Conservation (phyloP, 2,113 vertebrate species). For the Machaerirhynchus nigripectus region DNA sequence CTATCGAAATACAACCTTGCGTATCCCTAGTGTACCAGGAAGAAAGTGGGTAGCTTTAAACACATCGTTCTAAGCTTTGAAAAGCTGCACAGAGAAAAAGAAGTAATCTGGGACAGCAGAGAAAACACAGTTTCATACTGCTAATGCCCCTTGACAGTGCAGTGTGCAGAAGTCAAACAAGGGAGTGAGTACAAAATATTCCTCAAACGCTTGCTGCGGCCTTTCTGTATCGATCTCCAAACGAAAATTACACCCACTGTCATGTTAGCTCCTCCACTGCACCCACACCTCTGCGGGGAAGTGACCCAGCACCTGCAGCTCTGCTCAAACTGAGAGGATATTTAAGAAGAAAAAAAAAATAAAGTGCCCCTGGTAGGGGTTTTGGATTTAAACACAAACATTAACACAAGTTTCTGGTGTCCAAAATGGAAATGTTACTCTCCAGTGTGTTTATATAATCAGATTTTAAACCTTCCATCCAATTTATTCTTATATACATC, state of each 20-base stretch:
- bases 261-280: not conserved
- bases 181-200: not conserved
- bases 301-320: not conserved
- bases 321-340: not conserved
- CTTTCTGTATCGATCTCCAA: not conserved
- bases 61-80: not conserved
- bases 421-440: not conserved
- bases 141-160: not conserved
- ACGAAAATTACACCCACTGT: not conserved
- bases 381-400: not conserved
- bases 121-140: not conserved
- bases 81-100: not conserved
- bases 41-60: not conserved
- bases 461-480: not conserved
- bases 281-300: not conserved
- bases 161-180: slow-evolving; percentile 5
- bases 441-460: not conserved
- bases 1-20: not conserved
- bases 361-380: not conserved
- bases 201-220: not conserved
- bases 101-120: not conserved
- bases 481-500: not conserved
- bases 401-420: not conserved
- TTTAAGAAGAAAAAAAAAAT: not conserved
- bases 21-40: not conserved